A percentile compares a stretch with the other conserved stretches of the same genome.
Evolutionary conservation across 1,140 invertebrate species (phyloP).

Genomic region (Pectinophora gossypiella): DNA sequence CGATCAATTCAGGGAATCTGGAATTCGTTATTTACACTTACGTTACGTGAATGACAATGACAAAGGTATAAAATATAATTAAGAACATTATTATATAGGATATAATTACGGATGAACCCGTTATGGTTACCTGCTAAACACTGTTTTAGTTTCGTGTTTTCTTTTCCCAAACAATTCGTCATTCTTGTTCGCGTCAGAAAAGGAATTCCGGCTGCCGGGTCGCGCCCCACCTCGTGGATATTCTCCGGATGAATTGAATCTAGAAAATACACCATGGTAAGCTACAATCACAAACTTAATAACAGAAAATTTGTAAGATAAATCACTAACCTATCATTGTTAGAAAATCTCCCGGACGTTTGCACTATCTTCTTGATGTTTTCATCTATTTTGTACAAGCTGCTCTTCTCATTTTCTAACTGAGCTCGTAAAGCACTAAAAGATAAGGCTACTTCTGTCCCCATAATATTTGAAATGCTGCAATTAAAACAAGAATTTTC

Average conservation of each 20-base stretch:
- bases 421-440: conserved; percentile 65
- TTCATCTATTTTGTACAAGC: conserved; percentile 71
- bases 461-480: conserved; percentile 39
- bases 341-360: conserved; percentile 61
- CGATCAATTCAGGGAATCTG: too few species aligned
- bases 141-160: conserved; percentile 71
- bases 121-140: conserved; percentile 67
- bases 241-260: conserved; percentile 53
- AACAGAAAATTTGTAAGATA: conserved; percentile 12
- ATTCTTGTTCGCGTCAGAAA: conserved; percentile 48
- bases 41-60: not conserved
- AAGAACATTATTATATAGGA: not conserved
- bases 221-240: conserved; percentile 47
- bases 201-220: conserved; percentile 42
- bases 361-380: conserved; percentile 72
- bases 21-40: too few species aligned
- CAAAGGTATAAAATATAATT: not conserved
- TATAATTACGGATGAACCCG: not conserved
- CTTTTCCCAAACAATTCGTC: conserved; percentile 58
- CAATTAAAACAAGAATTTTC: conserved; percentile 18
- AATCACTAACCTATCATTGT: conserved; percentile 65
- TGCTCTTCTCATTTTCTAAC: conserved; percentile 65
- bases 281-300: conserved; percentile 6
- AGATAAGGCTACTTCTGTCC: conserved; percentile 66
- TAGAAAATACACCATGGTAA: conserved; percentile 15